Conservation (phyloP, 2,888 invertebrate species). For the Aphidoletes aphidimyza region DNA sequence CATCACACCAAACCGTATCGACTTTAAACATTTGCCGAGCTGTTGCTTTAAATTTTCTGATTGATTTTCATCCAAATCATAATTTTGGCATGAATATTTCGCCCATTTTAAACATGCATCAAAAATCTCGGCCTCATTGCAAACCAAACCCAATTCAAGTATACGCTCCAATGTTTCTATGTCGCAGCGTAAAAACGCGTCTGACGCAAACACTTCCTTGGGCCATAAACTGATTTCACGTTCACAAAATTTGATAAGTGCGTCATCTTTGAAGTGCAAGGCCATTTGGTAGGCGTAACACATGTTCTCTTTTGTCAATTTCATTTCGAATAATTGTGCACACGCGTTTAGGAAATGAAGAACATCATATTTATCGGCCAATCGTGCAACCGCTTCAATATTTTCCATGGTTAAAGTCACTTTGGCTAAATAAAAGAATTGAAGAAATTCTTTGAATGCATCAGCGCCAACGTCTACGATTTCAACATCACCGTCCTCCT, state of each 20-base stretch:
- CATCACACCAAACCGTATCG: neutral
- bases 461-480: neutral
- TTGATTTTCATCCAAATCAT: neutral
- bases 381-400: neutral
- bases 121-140: neutral
- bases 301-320: neutral
- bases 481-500: neutral
- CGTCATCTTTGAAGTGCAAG: neutral
- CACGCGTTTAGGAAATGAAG: neutral
- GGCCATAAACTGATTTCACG: neutral
- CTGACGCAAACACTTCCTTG: too few species aligned
- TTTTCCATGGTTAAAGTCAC: neutral
- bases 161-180: neutral
- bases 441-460: conserved; percentile 4
- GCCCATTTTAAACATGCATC: conserved; percentile 3
- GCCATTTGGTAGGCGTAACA: neutral
- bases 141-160: neutral
- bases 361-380: neutral
- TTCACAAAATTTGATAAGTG: neutral
- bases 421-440: conserved; percentile 21
- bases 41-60: neutral
- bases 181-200: neutral
- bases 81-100: neutral
- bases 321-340: neutral
- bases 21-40: neutral